A percentile compares a stretch with the other conserved stretches of the same genome.
Conservation (phyloP, 2,797 vertebrate species). For the Spondyliosoma cantharus region DNA sequence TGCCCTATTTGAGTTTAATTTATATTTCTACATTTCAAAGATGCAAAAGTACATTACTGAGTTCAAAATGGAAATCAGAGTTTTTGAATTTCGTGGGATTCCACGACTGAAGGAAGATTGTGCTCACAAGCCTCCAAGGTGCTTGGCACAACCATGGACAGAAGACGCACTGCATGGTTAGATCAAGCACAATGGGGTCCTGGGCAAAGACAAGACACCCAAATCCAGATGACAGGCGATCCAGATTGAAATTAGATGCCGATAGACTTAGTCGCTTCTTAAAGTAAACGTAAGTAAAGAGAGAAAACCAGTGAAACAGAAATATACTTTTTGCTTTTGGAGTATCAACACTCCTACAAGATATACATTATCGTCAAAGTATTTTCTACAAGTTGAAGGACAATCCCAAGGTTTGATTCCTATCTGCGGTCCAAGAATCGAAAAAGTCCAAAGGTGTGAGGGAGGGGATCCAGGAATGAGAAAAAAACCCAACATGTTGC, state of each 20-base stretch:
- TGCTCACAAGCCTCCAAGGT: slow-evolving; percentile 86
- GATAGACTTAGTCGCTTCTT: neutral
- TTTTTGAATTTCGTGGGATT: neutral
- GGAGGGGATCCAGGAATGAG: slow-evolving; percentile 1
- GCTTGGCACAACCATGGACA: slow-evolving; percentile 90
- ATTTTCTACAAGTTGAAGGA: slow-evolving; percentile 32
- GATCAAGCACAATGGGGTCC: slow-evolving; percentile 91
- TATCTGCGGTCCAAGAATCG: slow-evolving; percentile 18
- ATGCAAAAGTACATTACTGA: neutral
- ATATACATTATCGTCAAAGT: slow-evolving; percentile 9
- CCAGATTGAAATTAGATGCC: slow-evolving; percentile 5
- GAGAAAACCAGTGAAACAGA: slow-evolving; percentile 18
- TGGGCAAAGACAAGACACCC: slow-evolving; percentile 66
- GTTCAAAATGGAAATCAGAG: neutral
- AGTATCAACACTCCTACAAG: slow-evolving; percentile 32
- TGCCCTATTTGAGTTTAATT: neutral
- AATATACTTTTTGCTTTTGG: neutral
- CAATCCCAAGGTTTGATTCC: neutral
- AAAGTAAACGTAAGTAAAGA: neutral
- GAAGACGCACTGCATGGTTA: slow-evolving; percentile 88
- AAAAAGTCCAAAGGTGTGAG: slow-evolving; percentile 49
- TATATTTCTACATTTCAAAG: neutral
- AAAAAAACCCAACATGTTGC: neutral
- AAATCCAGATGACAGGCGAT: slow-evolving; percentile 15
- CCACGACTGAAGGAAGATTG: slow-evolving; percentile 37